phyloP scores from a whole-genome alignment of 2,113 vertebrate species.

The Haemorhous mexicanus region DNA sequence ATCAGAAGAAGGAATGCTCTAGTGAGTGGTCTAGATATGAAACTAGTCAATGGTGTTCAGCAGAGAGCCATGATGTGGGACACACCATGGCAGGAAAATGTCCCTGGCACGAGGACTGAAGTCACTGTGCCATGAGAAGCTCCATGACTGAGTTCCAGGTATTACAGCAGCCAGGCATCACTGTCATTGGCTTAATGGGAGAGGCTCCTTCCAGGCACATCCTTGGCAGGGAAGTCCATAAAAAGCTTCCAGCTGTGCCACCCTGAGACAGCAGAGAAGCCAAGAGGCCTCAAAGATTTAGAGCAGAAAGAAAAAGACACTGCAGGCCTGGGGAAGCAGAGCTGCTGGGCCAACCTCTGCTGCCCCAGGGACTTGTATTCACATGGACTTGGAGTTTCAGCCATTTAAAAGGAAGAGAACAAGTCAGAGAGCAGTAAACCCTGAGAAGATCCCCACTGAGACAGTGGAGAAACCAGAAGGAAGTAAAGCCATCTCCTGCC shows the following conservation, averaged over 20 bases:
- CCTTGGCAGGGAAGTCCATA: not conserved
- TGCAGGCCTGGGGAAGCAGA: not conserved
- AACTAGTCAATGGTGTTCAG: not conserved
- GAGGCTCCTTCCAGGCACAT: not conserved
- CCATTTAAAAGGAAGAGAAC: not conserved
- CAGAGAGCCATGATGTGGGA: not conserved
- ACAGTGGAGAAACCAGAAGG: not conserved
- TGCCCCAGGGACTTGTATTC: not conserved
- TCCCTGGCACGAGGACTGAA: not conserved
- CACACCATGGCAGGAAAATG: not conserved
- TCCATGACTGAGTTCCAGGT: not conserved
- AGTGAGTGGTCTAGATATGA: not conserved
- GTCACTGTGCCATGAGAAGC: not conserved
- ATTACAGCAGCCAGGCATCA: not conserved
- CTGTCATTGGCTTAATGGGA: not conserved
- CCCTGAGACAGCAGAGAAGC: not conserved
- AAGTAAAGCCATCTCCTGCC: not conserved
- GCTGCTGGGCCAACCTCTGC: not conserved
- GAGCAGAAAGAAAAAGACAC: not conserved
- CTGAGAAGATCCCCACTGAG: not conserved
- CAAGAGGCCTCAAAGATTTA: rapidly evolving
- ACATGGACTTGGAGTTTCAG: not conserved
- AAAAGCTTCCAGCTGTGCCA: not conserved
- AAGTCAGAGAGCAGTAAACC: not conserved
- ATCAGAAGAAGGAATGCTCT: not conserved